Conservation (phyloP, 2,797 vertebrate genomes). For the Alectoris magna region DNA sequence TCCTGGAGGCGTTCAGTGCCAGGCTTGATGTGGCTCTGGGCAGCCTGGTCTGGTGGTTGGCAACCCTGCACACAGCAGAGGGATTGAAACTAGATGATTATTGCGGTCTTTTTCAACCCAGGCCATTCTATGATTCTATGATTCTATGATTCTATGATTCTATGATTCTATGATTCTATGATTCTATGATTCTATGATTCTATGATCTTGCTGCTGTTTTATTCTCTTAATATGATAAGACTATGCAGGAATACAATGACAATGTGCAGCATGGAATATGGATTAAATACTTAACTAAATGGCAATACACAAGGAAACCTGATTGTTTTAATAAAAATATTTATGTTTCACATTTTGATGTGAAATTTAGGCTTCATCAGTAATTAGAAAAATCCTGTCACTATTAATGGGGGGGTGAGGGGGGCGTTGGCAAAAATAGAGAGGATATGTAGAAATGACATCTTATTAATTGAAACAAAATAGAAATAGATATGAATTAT, state of each 20-base stretch:
- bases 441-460: background rate
- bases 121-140: no score
- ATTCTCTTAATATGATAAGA: background rate
- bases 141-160: no score
- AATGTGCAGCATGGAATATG: background rate
- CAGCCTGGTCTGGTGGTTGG: no score
- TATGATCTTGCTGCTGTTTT: background rate
- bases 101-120: no score
- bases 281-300: background rate
- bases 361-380: background rate
- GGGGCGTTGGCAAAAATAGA: background rate
- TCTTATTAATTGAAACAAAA: background rate
- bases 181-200: no score
- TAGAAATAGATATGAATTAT: background rate
- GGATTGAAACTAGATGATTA: no score
- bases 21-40: no score
- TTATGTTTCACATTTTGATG: background rate
- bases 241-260: background rate
- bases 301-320: no score
- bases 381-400: background rate
- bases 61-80: no score
- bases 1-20: no score
- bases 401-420: no score
- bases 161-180: no score
- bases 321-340: background rate